Conservation (phyloP, 2,113 vertebrate species). For the Rallus limicola region DNA sequence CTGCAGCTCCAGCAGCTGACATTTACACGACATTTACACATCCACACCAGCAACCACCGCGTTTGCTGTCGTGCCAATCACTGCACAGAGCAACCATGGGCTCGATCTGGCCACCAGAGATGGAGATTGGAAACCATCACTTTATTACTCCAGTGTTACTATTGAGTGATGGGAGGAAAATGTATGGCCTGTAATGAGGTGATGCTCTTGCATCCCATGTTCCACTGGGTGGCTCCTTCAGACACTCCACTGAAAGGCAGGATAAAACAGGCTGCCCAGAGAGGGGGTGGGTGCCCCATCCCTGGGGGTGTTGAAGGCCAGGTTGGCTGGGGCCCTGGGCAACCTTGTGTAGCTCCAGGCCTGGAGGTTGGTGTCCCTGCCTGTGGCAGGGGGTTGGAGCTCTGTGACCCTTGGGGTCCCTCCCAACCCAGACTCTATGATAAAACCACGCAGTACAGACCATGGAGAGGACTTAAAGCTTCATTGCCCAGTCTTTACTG, state of each 20-base stretch:
- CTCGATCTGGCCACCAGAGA: not conserved
- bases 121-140: not conserved
- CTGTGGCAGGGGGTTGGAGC: too few relatives aligned
- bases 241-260: not conserved
- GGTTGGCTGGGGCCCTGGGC: too few relatives aligned
- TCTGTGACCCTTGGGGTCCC: too few relatives aligned
- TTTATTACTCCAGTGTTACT: not conserved
- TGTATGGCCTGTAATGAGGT: not conserved
- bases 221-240: not conserved
- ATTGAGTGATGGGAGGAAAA: not conserved
- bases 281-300: too few relatives aligned
- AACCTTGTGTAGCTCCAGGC: too few relatives aligned
- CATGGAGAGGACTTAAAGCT: too few relatives aligned
- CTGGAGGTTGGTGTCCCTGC: too few relatives aligned
- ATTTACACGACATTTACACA: accelerated
- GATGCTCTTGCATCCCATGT: not conserved
- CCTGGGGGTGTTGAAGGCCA: too few relatives aligned
- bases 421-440: too few relatives aligned
- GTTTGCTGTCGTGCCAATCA: not conserved
- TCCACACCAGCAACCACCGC: accelerated
- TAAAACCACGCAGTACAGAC: too few relatives aligned
- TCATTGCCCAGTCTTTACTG: too few relatives aligned
- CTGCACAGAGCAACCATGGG: not conserved
- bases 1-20: not conserved
- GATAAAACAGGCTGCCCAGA: not conserved